Percentiles rank a stretch among this genome's conserved stretches.
Conservation (phyloP, 2,113 vertebrate genomes). For the Etheostoma cragini region DNA sequence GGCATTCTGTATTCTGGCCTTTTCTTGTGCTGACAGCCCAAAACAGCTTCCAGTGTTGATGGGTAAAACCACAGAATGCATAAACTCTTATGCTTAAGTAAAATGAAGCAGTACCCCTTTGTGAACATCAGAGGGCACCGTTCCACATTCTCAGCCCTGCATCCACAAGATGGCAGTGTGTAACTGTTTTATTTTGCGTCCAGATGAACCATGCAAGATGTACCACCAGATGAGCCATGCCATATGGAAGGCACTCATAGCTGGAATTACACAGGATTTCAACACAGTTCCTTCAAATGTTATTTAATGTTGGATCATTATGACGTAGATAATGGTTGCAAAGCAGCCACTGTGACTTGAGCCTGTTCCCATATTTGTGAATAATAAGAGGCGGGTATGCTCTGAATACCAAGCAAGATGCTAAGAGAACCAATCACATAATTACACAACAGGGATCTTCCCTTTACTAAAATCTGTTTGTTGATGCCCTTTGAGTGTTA, state of each 20-base stretch:
- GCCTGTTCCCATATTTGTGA: not conserved
- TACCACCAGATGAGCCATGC: constrained; percentile 31
- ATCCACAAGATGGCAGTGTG: constrained; percentile 65
- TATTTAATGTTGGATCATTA: constrained; percentile 5
- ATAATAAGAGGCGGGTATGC: not conserved
- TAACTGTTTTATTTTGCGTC: not conserved
- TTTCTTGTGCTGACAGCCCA: not conserved
- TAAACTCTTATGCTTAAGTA: not conserved
- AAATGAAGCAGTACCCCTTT: not conserved
- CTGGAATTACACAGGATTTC: not conserved
- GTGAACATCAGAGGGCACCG: constrained; percentile 39
- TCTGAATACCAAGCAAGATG: not conserved
- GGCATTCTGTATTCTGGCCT: not conserved
- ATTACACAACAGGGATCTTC: not conserved
- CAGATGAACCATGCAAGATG: not conserved
- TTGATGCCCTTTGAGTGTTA: not conserved
- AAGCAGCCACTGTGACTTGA: not conserved
- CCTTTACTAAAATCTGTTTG: not conserved
- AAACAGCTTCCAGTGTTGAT: not conserved
- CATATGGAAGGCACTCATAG: not conserved
- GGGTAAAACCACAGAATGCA: not conserved
- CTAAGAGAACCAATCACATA: not conserved
- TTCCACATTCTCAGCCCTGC: not conserved
- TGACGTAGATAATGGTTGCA: not conserved
- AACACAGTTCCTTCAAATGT: not conserved